A percentile compares a stretch with the other conserved stretches of the same genome.
phyloP scores from a whole-genome alignment of 2,113 vertebrate species.

The Actenoides hombroni region DNA sequence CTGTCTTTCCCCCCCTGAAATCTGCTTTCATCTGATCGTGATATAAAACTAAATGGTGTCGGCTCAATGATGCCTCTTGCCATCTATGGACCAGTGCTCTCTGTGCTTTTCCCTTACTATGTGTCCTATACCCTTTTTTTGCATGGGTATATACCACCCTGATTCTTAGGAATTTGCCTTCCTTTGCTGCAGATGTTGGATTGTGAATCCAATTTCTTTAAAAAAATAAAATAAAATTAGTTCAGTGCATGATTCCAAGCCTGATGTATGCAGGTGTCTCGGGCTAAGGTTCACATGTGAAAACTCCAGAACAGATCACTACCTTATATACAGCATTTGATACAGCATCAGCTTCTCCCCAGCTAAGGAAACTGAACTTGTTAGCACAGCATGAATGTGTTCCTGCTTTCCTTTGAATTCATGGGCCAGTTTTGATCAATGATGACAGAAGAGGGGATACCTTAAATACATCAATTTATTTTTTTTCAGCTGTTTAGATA shows the following conservation, averaged over 20 bases:
- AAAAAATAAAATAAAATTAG: neutral
- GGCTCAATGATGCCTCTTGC: neutral
- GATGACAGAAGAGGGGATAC: neutral
- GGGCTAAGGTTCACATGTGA: neutral
- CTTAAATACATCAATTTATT: neutral
- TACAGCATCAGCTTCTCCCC: neutral
- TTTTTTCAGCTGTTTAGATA: neutral
- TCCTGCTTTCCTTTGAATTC: neutral
- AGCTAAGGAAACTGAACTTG: neutral
- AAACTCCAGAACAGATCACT: neutral
- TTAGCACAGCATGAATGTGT: neutral
- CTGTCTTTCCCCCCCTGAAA: neutral
- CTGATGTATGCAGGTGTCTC: neutral
- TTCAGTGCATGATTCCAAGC: neutral
- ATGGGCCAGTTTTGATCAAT: neutral
- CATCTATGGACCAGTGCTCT: neutral
- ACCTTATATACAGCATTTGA: neutral
- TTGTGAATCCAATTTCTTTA: neutral
- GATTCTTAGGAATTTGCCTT: neutral
- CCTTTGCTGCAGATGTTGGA: neutral
- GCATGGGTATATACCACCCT: fast-evolving
- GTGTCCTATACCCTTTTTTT: neutral
- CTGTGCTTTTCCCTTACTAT: neutral
- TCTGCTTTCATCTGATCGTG: neutral
- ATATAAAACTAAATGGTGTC: neutral